phyloP scores from a whole-genome alignment of 2,797 vertebrate species.

The Micromesistius poutassou region DNA sequence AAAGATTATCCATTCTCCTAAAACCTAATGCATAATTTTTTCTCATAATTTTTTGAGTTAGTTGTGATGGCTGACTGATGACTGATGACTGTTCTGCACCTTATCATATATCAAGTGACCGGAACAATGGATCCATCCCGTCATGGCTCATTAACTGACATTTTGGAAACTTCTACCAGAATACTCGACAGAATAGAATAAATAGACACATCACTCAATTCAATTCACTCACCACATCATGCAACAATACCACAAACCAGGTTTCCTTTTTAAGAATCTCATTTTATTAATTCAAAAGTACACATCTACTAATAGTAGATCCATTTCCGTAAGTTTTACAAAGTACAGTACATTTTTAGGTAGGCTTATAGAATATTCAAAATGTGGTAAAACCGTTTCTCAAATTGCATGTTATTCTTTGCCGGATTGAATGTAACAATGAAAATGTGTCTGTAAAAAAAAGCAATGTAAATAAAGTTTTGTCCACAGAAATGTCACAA shows the following conservation, averaged over 20 bases:
- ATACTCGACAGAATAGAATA: constrained; percentile 21
- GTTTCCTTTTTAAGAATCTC: constrained; percentile 44
- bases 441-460: constrained; percentile 64
- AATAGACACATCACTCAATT: background rate
- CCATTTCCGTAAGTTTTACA: constrained; percentile 73
- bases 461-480: constrained; percentile 13
- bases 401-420: constrained; percentile 53
- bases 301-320: constrained; percentile 78
- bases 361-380: constrained; percentile 61
- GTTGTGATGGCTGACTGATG: no score
- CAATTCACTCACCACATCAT: background rate
- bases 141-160: constrained; percentile 44
- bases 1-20: background rate
- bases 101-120: background rate
- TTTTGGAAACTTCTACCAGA: constrained; percentile 34
- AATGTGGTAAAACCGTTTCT: constrained; percentile 65
- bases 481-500: background rate
- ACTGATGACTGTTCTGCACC: background rate
- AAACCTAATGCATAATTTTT: background rate
- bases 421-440: constrained; percentile 59
- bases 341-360: constrained; percentile 81
- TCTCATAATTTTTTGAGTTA: background rate
- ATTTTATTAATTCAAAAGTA: constrained; percentile 79
- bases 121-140: constrained; percentile 29
- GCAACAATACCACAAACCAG: constrained; percentile 19